phyloP scores from a whole-genome alignment of 2,113 vertebrate genomes.

The Aramus guarauna region DNA sequence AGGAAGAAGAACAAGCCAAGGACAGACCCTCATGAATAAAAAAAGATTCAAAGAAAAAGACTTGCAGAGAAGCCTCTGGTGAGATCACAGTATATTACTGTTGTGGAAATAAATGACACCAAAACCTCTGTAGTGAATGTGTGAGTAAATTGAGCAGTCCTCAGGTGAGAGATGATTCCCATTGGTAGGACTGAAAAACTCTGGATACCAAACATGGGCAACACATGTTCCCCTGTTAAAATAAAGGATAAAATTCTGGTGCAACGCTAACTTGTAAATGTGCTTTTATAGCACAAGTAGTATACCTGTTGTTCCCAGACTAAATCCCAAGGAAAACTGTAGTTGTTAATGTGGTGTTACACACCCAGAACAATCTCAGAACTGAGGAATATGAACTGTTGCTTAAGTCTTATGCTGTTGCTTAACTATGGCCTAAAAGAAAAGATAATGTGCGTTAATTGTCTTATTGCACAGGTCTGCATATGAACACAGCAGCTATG shows the following conservation, averaged over 20 bases:
- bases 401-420: background rate
- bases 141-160: background rate
- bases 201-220: background rate
- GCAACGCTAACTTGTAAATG: background rate
- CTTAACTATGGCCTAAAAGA: background rate
- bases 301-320: background rate
- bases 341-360: background rate
- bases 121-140: background rate
- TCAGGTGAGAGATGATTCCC: background rate
- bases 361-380: background rate
- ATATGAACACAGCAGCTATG: fast-evolving
- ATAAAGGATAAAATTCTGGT: background rate
- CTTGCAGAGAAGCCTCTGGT: background rate
- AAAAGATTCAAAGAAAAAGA: background rate
- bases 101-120: background rate
- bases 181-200: background rate
- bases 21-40: background rate
- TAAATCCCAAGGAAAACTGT: background rate
- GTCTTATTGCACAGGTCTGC: background rate
- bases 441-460: background rate
- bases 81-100: background rate
- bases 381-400: background rate
- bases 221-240: background rate
- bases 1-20: background rate
- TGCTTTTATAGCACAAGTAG: background rate